Evolutionary conservation across 2,888 invertebrate species (phyloP).

Genomic region (Drosophila siamana): DNA sequence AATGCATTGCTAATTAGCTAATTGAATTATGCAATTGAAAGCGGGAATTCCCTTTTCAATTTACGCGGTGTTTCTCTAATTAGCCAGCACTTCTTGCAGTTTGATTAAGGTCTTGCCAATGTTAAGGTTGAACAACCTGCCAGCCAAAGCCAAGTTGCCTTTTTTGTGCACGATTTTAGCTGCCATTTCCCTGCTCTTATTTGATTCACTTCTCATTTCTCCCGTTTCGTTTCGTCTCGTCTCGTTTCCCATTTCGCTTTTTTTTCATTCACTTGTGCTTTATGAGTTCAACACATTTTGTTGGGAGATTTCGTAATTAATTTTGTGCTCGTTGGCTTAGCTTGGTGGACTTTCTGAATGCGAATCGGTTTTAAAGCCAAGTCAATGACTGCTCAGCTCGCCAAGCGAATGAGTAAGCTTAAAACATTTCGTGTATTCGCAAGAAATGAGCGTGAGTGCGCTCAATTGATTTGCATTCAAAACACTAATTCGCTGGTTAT

Average conservation of each 20-base stretch:
- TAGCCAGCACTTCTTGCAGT: constrained; percentile 26
- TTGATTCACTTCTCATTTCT: constrained; percentile 36
- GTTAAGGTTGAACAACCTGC: constrained; percentile 66
- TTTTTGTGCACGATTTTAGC: constrained; percentile 12
- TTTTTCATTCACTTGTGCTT: constrained; percentile 41
- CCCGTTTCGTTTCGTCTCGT: neutral
- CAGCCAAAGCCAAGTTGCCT: constrained; percentile 33
- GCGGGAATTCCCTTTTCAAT: neutral
- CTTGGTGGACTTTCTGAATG: constrained; percentile 7
- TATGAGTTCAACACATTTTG: constrained; percentile 31
- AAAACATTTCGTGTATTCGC: constrained; percentile 25
- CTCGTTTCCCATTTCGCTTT: constrained; percentile 6
- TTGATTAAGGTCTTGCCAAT: constrained; percentile 39
- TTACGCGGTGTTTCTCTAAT: constrained; percentile 31
- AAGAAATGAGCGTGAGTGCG: constrained; percentile 21
- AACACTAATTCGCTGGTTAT: neutral
- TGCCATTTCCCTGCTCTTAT: constrained; percentile 19
- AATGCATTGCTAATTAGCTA: constrained; percentile 1
- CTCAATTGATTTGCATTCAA: constrained; percentile 36
- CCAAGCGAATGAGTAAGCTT: constrained; percentile 44
- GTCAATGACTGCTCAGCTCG: constrained; percentile 54
- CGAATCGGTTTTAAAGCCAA: constrained; percentile 22
- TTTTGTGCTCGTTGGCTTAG: constrained; percentile 38
- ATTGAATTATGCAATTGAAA: constrained; percentile 7
- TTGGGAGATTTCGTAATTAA: constrained; percentile 54